Conservation (phyloP, 2,888 invertebrate genomes). For the Noctua fimbriata region DNA sequence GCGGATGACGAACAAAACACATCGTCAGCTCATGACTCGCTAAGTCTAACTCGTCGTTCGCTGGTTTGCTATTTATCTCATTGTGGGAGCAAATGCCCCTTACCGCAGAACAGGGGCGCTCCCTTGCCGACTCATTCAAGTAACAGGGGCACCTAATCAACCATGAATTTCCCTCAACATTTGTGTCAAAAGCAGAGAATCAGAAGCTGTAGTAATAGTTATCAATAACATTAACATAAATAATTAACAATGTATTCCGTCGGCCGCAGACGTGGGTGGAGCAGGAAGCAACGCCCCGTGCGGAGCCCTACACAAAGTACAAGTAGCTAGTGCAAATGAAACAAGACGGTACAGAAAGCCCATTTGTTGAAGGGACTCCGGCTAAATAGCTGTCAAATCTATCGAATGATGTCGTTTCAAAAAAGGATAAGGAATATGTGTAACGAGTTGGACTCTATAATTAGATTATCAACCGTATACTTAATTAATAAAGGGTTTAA, state of each 20-base stretch:
- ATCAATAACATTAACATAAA: constrained; percentile 68
- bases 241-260: constrained; percentile 68
- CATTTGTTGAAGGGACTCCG: constrained; percentile 4
- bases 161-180: constrained; percentile 48
- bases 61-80: not conserved
- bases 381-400: not conserved
- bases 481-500: too few species aligned
- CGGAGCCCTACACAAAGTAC: constrained; percentile 40
- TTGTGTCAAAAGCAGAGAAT: constrained; percentile 59
- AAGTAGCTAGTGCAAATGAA: constrained; percentile 23
- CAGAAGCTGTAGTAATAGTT: constrained; percentile 56
- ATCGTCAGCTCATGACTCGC: not conserved
- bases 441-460: too few species aligned
- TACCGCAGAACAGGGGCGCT: not conserved
- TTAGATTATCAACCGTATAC: not conserved
- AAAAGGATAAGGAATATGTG: too few species aligned
- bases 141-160: constrained; percentile 23
- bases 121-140: constrained; percentile 18
- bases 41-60: not conserved
- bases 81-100: not conserved
- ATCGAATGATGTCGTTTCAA: too few species aligned
- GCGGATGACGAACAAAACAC: not conserved
- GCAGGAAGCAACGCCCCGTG: constrained; percentile 65
- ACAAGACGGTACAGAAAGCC: constrained; percentile 32
- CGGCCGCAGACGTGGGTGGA: constrained; percentile 61